Evolutionary conservation across 2,888 invertebrate species (phyloP), one percentile per base, ranked within the genome.

Genomic region (Macaria notata): DNA sequence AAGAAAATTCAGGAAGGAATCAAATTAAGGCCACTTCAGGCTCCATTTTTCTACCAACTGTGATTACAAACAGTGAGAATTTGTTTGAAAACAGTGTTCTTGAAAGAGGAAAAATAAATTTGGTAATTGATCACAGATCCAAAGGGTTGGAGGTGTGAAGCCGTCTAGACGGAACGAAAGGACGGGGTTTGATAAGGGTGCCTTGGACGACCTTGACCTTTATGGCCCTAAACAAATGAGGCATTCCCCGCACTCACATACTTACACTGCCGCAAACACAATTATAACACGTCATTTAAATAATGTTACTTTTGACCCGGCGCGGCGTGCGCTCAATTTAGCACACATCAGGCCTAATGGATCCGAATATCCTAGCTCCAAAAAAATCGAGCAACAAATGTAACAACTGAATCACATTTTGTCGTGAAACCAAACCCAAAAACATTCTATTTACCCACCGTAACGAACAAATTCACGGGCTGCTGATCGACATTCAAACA

Each of bases 151-250:
- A 88, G 87, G 88, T 88, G 88, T 81, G 85, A 84, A 83, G 72
- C 77, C 83, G 90, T 90, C 90, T 90, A 90, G 90, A 90, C 90
- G 86, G 82, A 80, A 87, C 85, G 79, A 84, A 81, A 84, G 83
- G 84, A 84, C 84, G 83, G 82, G 78, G 79, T 81, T 82, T 88
- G 88, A 87, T 88, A 86, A 88, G 88, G 88, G 88, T 87, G 82
- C 83, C 81, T 81, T 78, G 75, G 81, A 72, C 81, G 86, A 78
- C 90, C 90, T 89, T 91, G 90, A 90, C 88, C 90, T 87, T 83
- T 79, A 6, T 81, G 82, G 78, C 79, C 85, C 87, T 86, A 86
- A 88, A 87, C 88, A 86, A 88, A 88, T 86, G 85, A 86, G 79
- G 72, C 77, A 74, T 75, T 75, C 79, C 76, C 78, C 74, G 72